phyloP scores from a whole-genome alignment of 1,140 invertebrate genomes.

The Drosophila neocordata region DNA sequence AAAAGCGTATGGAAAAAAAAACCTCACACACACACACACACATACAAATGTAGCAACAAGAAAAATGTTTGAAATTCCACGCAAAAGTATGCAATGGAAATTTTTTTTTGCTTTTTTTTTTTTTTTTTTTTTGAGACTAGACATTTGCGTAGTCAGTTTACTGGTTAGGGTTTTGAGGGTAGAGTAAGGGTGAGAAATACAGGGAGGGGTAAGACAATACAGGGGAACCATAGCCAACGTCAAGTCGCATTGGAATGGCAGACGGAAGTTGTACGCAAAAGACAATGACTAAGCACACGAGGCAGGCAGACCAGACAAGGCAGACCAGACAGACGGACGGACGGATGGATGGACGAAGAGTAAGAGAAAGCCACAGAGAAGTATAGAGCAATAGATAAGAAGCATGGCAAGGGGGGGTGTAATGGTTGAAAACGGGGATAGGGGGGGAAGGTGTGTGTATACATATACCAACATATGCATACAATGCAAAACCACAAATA shows the following conservation, averaged over 20 bases:
- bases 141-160: constrained; percentile 48
- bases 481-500: constrained; percentile 62
- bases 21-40: background rate
- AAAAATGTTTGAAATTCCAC: constrained; percentile 63
- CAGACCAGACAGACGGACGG: constrained; percentile 7
- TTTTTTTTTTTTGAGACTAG: constrained; percentile 40
- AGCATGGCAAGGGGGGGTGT: too few relatives aligned
- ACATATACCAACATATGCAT: constrained; percentile 51
- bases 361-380: constrained; percentile 2
- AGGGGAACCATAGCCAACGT: constrained; percentile 41
- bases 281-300: constrained; percentile 62
- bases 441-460: background rate
- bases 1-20: constrained; percentile 19
- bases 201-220: constrained; percentile 4
- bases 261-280: constrained; percentile 67
- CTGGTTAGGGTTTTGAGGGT: too few relatives aligned
- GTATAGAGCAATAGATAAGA: background rate
- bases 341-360: constrained; percentile 19
- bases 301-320: constrained; percentile 21
- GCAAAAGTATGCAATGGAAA: constrained; percentile 54
- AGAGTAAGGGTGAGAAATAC: background rate
- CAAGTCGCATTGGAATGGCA: constrained; percentile 57
- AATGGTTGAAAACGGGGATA: background rate
- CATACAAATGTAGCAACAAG: constrained; percentile 34
- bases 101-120: constrained; percentile 15